A percentile compares a stretch with the other conserved stretches of the same genome.
phyloP scores from a whole-genome alignment of 2,797 vertebrate genomes.

The Sciaenops ocellatus region DNA sequence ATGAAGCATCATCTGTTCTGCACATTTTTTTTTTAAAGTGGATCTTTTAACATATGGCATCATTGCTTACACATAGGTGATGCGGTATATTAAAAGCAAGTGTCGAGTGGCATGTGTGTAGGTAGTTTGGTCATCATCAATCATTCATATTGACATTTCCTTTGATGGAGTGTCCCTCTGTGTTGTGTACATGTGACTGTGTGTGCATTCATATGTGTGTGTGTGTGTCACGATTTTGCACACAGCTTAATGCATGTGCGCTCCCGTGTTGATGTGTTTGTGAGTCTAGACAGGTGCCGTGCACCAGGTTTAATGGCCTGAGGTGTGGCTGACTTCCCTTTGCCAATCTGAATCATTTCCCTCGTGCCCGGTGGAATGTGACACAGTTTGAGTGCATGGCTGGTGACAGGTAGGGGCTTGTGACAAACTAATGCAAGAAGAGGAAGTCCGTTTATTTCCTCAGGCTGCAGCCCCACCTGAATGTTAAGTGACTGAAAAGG shows the following conservation, averaged over 20 bases:
- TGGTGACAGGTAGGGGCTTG: slow-evolving; percentile 54
- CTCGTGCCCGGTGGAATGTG: slow-evolving; percentile 54
- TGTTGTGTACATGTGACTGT: slow-evolving; percentile 10
- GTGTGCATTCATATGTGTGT: slow-evolving; percentile 15
- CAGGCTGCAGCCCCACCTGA: slow-evolving; percentile 56
- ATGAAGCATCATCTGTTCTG: slow-evolving; percentile 7
- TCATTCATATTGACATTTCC: slow-evolving; percentile 79
- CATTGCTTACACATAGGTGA: background rate
- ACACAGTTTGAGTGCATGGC: slow-evolving; percentile 47
- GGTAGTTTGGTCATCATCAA: slow-evolving; percentile 67
- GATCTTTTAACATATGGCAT: slow-evolving; percentile 9
- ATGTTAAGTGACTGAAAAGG: slow-evolving; percentile 57
- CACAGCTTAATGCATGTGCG: background rate
- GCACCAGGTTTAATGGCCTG: slow-evolving; percentile 68
- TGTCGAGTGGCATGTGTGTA: slow-evolving; percentile 41
- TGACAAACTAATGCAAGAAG: slow-evolving; percentile 63
- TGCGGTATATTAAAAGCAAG: slow-evolving; percentile 24
- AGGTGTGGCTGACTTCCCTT: slow-evolving; percentile 50
- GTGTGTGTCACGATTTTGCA: background rate
- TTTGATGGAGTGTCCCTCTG: slow-evolving; percentile 64
- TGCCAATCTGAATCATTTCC: slow-evolving; percentile 61
- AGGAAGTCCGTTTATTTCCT: slow-evolving; percentile 56
- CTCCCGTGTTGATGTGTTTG: background rate
- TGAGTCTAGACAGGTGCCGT: slow-evolving; percentile 48
- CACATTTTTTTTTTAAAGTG: background rate